Evolutionary conservation across 2,888 invertebrate species (phyloP).

Genomic region (Cerastis leucographa): DNA sequence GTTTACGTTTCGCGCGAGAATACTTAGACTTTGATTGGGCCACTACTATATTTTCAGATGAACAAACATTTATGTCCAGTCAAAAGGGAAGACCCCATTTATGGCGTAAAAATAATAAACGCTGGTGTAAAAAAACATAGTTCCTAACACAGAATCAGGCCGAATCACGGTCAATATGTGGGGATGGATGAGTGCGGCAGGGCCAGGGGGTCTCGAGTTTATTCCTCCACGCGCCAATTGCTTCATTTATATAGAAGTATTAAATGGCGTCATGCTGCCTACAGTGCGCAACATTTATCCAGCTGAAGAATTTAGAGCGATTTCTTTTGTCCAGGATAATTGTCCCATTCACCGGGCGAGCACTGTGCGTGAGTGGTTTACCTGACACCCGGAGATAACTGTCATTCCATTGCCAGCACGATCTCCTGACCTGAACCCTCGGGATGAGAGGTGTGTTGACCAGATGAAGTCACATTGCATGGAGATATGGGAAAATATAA

Average conservation of each 20-base stretch:
- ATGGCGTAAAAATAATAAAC: no score
- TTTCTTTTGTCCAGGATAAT: neutral
- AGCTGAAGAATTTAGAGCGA: neutral
- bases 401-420: neutral
- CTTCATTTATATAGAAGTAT: neutral
- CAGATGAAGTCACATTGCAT: neutral
- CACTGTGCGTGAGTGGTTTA: conserved; percentile 5
- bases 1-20: no score
- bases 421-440: neutral
- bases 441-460: neutral
- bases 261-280: neutral
- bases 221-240: conserved; percentile 2
- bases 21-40: no score
- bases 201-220: neutral
- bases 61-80: no score
- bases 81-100: no score
- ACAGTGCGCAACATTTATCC: conserved; percentile 1
- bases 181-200: no score
- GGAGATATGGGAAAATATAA: neutral
- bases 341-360: conserved; percentile 2
- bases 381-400: neutral
- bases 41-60: no score
- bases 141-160: no score
- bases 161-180: no score
- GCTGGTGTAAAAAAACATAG: no score